Conservation (phyloP, 2,113 vertebrate species). For the Ginglymostoma cirratum region DNA sequence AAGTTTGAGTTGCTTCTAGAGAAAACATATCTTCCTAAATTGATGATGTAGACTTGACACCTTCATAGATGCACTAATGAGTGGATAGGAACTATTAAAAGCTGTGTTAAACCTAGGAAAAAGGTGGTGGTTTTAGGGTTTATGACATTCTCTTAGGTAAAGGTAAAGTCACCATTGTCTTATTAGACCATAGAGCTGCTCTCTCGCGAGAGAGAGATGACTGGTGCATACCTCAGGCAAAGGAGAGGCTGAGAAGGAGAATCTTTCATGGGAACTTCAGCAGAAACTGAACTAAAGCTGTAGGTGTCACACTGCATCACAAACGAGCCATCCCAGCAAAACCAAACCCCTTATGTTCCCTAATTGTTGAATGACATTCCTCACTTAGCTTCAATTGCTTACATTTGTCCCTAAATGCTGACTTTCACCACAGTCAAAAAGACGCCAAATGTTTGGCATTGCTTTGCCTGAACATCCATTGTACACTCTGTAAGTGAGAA, state of each 20-base stretch:
- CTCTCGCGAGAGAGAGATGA: no score
- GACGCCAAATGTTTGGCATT: neutral
- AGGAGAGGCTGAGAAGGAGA: no score
- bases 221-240: no score
- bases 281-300: no score
- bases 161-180: no score
- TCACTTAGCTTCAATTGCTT: neutral
- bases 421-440: neutral
- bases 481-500: neutral
- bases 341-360: neutral
- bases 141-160: no score
- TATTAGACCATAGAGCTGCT: no score
- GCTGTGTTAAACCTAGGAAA: neutral
- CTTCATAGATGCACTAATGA: neutral
- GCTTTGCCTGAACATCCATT: neutral
- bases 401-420: neutral
- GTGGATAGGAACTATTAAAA: neutral
- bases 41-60: neutral
- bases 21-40: neutral
- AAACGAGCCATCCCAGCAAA: no score
- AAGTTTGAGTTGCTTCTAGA: neutral
- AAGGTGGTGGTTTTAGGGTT: neutral
- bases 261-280: no score
- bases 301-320: no score
- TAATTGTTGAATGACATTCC: neutral